Evolutionary conservation across 2,113 vertebrate genomes (phyloP).

Genomic region (Caretta caretta): DNA sequence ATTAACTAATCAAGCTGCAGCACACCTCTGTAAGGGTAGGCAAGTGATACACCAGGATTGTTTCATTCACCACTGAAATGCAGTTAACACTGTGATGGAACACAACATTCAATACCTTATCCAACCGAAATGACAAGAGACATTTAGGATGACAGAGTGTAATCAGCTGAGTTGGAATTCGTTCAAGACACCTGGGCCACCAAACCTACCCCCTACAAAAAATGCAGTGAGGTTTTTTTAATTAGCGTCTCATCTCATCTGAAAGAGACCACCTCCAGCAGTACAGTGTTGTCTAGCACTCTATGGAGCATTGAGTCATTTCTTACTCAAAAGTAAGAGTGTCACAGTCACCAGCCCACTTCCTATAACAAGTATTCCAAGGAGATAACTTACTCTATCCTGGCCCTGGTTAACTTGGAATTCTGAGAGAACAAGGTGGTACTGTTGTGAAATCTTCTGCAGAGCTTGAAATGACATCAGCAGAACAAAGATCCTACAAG

Average conservation of each 20-base stretch:
- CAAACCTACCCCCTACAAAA: background rate
- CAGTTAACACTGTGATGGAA: background rate
- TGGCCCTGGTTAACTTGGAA: background rate
- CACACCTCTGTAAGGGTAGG: background rate
- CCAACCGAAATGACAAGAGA: background rate
- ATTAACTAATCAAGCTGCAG: background rate
- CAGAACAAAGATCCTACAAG: background rate
- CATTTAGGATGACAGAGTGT: background rate
- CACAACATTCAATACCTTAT: background rate
- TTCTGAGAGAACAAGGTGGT: background rate
- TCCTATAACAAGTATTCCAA: background rate
- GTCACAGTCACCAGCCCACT: background rate
- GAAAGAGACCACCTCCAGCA: background rate
- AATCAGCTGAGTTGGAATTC: background rate
- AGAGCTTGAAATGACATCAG: background rate
- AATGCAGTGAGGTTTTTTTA: background rate
- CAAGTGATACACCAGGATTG: background rate
- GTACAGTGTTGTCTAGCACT: background rate
- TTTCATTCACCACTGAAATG: background rate
- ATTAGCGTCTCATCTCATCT: background rate
- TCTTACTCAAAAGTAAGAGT: background rate
- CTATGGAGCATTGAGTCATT: background rate
- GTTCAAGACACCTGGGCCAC: background rate
- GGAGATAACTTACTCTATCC: background rate
- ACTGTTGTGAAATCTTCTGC: background rate